These are phyloP conservation scores for Amazona vittata DNA, from an alignment of 2,113 vertebrate genomes.

Conservation along the genomic window DNA sequence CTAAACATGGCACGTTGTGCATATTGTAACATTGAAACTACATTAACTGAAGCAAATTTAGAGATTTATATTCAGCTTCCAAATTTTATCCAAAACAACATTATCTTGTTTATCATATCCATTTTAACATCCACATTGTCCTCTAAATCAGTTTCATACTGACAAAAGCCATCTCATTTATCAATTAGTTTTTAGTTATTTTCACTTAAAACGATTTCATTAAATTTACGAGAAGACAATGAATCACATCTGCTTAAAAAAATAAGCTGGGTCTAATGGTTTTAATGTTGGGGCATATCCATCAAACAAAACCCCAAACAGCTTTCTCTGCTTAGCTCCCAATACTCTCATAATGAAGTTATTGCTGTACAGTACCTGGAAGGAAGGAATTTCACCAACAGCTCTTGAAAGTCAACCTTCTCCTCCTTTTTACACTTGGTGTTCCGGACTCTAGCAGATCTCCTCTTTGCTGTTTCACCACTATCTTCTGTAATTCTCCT, in stretches of 20 bases:
- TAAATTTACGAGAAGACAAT: not conserved
- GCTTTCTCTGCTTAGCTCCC: not conserved
- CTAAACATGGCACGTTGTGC: not conserved
- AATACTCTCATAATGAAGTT: not conserved
- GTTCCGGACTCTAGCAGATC: slow-evolving; percentile 94
- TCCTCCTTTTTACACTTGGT: slow-evolving; percentile 98
- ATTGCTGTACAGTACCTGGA: slow-evolving; percentile 78
- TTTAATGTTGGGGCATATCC: not conserved
- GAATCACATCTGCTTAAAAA: not conserved
- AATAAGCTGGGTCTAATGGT: not conserved
- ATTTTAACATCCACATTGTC: not conserved
- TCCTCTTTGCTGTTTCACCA: slow-evolving; percentile 92
- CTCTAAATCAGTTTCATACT: not conserved
- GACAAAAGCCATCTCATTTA: not conserved
- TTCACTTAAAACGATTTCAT: not conserved
- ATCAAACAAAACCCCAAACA: not conserved
- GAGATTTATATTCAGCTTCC: not conserved
- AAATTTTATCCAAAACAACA: not conserved
- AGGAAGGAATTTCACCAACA: slow-evolving; percentile 93
- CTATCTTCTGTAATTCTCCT: slow-evolving; percentile 88
- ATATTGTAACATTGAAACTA: not conserved
- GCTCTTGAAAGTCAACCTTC: slow-evolving; percentile 96
- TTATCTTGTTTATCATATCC: not conserved
- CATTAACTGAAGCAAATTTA: not conserved
- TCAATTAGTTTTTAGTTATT: not conserved